Evolutionary conservation across 2,113 vertebrate genomes (phyloP), one percentile per base, ranked within the genome.

Genomic region (Pleuronectes platessa): DNA sequence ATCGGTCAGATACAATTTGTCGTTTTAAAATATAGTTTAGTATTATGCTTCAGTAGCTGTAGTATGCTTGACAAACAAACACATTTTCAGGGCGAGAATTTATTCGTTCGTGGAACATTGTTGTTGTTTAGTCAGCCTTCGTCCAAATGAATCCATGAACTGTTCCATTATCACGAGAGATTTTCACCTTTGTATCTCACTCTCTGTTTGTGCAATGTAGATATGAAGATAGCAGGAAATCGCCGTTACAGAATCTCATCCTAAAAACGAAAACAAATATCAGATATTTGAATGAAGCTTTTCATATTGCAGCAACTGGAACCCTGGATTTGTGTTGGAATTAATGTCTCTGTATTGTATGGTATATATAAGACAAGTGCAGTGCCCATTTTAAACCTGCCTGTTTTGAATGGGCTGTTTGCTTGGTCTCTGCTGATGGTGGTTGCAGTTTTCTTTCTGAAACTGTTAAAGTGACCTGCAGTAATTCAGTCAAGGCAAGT

Each of bases 101-200:
- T 31, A 31, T 31, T 31, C 7, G 31, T 31, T 31, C 6, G 31
- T 31, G 31, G 6, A 31, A 31, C 6, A 31, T 47, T 23, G 45
- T 42, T 59, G n/a, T 60, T 21, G 37, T 70, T 62, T 71, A 67
- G 56, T 56, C 24, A 35, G 23, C n/a, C 14, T 26, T 31, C 14
- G 59, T 72, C 23, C 6, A 58, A 76, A 71, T 76, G 24, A 63
- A 76, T 70, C 69, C 61, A 78, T 51, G 6, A 31, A 31, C 31
- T 31, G 31, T 31, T 59, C 63, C 4, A 31, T 72, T 45, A 58
- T 74, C 55, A 21, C 35, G 17, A n/a, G 71, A 78, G 78, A 86
- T 76, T 71, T 80, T 74, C 53, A 26, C 35, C 68, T 80, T 86
- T 83, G 61, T 76, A 35, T 60, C 54, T 61, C 31, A 31, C 12